Evolutionary conservation across 2,888 invertebrate species (phyloP).

Genomic region (Tetranychus truncatus): DNA sequence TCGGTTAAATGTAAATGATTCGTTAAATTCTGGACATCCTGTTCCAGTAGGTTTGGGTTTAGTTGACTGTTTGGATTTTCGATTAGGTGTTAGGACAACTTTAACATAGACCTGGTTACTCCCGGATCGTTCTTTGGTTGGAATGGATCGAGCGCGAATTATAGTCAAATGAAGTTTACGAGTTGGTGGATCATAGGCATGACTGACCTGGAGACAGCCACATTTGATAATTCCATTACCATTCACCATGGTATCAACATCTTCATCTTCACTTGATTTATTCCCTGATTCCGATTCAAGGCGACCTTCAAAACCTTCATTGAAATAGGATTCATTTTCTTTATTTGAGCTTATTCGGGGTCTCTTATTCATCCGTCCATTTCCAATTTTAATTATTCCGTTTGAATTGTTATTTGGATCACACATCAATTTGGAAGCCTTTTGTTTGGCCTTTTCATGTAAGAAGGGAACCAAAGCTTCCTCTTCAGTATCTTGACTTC

Average conservation of each 20-base stretch:
- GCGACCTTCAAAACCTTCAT: neutral
- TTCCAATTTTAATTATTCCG: neutral
- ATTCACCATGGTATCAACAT: neutral
- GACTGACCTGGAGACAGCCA: constrained; percentile 66
- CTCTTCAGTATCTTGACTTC: constrained; percentile 10
- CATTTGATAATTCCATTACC: constrained; percentile 30
- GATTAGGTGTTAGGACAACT: constrained; percentile 65
- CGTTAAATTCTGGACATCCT: constrained; percentile 73
- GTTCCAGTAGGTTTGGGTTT: neutral
- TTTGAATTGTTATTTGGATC: neutral
- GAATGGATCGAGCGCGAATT: constrained; percentile 63
- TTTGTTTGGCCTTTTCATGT: neutral
- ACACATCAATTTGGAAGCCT: neutral
- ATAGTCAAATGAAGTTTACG: constrained; percentile 80
- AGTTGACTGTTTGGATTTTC: constrained; percentile 77
- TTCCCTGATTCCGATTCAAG: neutral
- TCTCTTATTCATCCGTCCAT: neutral
- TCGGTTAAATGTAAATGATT: constrained; percentile 70
- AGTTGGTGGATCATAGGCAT: constrained; percentile 73
- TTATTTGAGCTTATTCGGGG: too few relatives aligned
- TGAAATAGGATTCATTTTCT: neutral
- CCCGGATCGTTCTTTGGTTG: constrained; percentile 44
- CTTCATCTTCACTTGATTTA: neutral
- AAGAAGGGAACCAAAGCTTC: constrained; percentile 11
- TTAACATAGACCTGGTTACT: constrained; percentile 58